phyloP scores from a whole-genome alignment of 2,797 vertebrate species.

The Delichon dasypus region DNA sequence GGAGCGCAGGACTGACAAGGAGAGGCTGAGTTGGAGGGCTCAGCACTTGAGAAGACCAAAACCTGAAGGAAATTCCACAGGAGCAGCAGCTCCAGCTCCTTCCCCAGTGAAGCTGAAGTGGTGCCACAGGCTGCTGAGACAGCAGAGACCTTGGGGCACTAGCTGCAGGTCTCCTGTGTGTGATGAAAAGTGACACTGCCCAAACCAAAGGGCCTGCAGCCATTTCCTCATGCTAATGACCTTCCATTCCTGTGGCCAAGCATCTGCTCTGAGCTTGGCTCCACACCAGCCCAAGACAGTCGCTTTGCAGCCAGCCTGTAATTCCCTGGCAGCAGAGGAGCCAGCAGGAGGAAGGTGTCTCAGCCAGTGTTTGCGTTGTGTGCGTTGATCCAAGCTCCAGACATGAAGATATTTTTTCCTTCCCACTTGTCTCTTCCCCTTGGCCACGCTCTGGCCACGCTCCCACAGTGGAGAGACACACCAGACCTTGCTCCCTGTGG shows the following conservation, averaged over 20 bases:
- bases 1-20: background rate
- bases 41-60: background rate
- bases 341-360: background rate
- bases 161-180: background rate
- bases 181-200: background rate
- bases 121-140: background rate
- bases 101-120: background rate
- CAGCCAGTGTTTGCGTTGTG: background rate
- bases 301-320: background rate
- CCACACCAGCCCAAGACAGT: background rate
- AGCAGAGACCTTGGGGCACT: background rate
- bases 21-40: background rate
- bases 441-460: rapidly evolving
- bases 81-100: background rate
- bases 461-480: rapidly evolving
- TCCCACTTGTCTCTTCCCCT: background rate
- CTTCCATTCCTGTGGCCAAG: background rate
- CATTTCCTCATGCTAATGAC: background rate
- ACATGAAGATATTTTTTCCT: background rate
- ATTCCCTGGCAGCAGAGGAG: background rate
- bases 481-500: background rate
- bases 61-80: background rate
- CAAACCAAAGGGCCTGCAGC: background rate
- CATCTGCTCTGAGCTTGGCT: background rate
- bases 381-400: background rate